Evolutionary conservation across 2,797 vertebrate species (phyloP).

Genomic region (Clarias fuscus): DNA sequence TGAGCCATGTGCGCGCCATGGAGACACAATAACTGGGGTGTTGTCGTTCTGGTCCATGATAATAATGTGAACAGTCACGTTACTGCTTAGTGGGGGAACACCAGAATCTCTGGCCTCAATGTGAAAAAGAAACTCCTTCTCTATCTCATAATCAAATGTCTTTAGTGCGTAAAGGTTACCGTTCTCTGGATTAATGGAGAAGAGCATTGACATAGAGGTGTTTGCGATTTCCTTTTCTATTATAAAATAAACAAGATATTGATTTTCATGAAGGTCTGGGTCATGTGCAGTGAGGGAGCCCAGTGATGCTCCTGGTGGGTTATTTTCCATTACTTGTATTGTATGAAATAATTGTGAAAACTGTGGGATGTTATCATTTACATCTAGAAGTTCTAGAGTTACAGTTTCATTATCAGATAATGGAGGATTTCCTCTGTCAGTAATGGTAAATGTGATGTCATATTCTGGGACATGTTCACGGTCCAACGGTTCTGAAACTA

Average conservation of each 20-base stretch:
- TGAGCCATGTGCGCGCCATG: slow-evolving; percentile 57
- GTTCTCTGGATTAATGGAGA: slow-evolving; percentile 68
- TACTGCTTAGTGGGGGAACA: slow-evolving; percentile 56
- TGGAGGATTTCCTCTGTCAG: slow-evolving; percentile 55
- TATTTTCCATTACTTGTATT: slow-evolving; percentile 48
- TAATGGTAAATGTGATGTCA: slow-evolving; percentile 56
- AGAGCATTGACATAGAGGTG: slow-evolving; percentile 59
- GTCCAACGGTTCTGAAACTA: slow-evolving; percentile 52
- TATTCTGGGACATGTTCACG: slow-evolving; percentile 53
- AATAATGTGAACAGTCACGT: slow-evolving; percentile 56
- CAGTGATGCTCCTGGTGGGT: slow-evolving; percentile 38
- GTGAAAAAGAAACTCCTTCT: slow-evolving; percentile 57
- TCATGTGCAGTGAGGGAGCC: slow-evolving; percentile 59
- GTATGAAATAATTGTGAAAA: slow-evolving; percentile 53
- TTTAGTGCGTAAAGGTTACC: slow-evolving; percentile 66
- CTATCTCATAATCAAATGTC: slow-evolving; percentile 63
- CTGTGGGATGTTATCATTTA: slow-evolving; percentile 64
- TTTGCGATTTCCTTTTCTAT: slow-evolving; percentile 55
- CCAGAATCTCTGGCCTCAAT: slow-evolving; percentile 60
- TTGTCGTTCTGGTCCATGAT: slow-evolving; percentile 63
- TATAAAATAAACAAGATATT: slow-evolving; percentile 62
- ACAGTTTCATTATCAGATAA: slow-evolving; percentile 55
- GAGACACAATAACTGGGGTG: slow-evolving; percentile 45
- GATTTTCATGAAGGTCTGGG: slow-evolving; percentile 62
- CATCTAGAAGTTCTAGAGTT: slow-evolving; percentile 49